Evolutionary conservation across 2,888 invertebrate species (phyloP).

Genomic region (Autographa gamma): DNA sequence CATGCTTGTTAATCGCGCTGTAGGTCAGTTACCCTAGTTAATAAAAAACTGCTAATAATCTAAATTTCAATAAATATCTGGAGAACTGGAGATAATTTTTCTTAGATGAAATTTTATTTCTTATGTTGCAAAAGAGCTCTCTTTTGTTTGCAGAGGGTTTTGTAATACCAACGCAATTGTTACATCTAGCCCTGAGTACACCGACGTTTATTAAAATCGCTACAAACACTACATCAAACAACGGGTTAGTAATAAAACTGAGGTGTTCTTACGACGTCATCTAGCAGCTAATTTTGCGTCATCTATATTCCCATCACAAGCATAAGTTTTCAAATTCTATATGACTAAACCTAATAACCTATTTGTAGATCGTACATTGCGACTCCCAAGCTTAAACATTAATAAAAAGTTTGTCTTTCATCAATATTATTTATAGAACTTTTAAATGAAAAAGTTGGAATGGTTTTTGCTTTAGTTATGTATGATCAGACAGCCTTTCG

Average conservation of each 20-base stretch:
- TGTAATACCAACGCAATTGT: too few species aligned
- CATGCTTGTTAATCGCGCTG: conserved; percentile 10
- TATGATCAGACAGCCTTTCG: background rate
- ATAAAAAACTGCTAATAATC: background rate
- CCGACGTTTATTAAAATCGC: too few species aligned
- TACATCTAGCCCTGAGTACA: too few species aligned
- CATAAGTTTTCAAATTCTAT: background rate
- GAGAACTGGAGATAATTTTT: too few species aligned
- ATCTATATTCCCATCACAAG: background rate
- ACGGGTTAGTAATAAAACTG: background rate
- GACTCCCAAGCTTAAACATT: too few species aligned
- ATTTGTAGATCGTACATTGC: too few species aligned
- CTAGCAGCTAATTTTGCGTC: background rate
- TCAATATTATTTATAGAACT: too few species aligned
- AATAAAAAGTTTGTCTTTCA: too few species aligned
- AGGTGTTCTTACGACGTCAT: background rate
- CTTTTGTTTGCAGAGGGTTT: too few species aligned
- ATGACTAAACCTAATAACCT: background rate
- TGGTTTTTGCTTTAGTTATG: background rate
- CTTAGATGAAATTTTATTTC: too few species aligned
- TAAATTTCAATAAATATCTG: background rate
- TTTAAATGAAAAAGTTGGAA: background rate
- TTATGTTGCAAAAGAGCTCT: too few species aligned
- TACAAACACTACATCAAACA: background rate
- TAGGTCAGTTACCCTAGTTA: conserved; percentile 37